These are phyloP conservation scores for Iphiclides podalirius DNA, from an alignment of 2,888 invertebrate genomes.

Conservation along the genomic window DNA sequence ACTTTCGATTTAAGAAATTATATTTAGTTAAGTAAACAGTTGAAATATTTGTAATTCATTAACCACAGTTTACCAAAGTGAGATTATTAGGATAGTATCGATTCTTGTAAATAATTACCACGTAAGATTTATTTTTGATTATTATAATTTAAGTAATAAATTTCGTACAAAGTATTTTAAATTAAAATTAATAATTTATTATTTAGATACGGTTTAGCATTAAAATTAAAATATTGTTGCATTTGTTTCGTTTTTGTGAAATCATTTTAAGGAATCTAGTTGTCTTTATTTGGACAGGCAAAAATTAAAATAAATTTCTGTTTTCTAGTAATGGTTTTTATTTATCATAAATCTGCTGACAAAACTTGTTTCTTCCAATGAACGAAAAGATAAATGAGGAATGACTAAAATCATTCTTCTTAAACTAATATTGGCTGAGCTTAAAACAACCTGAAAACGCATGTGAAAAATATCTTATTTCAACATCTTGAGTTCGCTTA, in stretches of 20 bases:
- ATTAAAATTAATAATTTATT: constrained; percentile 65
- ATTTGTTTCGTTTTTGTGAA: constrained; percentile 75
- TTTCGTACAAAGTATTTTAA: constrained; percentile 74
- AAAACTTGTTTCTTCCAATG: background rate
- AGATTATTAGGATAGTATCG: constrained; percentile 72
- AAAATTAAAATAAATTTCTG: constrained; percentile 64
- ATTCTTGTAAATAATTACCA: constrained; percentile 53
- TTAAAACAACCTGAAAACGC: too few relatives aligned
- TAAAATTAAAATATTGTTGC: constrained; percentile 63
- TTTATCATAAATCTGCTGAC: constrained; percentile 18
- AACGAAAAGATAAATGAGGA: too few relatives aligned
- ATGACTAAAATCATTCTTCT: too few relatives aligned
- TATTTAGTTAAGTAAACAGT: constrained; percentile 23
- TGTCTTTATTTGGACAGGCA: constrained; percentile 66
- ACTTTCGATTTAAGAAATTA: constrained; percentile 23
- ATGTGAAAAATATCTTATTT: too few relatives aligned
- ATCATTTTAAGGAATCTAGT: constrained; percentile 61
- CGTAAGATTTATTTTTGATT: constrained; percentile 26
- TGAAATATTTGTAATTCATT: constrained; percentile 44
- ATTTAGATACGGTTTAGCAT: constrained; percentile 42
- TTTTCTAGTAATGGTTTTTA: constrained; percentile 47
- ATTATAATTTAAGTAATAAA: constrained; percentile 30
- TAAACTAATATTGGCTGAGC: too few relatives aligned
- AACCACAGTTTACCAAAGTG: constrained; percentile 82
- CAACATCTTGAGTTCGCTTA: too few relatives aligned